These are phyloP conservation scores for Parazoanthus swiftii DNA, from an alignment of 92 coral and sea anemone genomes.

Conservation along the genomic window DNA sequence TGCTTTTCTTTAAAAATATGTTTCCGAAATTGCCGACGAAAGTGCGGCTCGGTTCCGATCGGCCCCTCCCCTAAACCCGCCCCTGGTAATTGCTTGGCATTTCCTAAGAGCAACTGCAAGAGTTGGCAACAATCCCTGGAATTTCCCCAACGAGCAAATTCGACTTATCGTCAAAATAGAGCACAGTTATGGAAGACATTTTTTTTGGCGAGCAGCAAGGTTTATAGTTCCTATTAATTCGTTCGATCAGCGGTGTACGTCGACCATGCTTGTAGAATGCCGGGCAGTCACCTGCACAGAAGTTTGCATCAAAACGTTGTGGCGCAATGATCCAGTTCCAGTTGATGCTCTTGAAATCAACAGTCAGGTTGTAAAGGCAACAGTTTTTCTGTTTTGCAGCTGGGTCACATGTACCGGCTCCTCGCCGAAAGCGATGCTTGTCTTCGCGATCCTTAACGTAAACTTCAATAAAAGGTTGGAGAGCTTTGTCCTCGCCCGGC, in stretches of 20 bases:
- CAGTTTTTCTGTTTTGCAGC: slow-evolving; percentile 45
- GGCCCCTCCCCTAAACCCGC: no score
- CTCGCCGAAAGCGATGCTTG: slow-evolving; percentile 37
- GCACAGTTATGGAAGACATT: slow-evolving; percentile 46
- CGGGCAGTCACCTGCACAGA: slow-evolving; percentile 55
- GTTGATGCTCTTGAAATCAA: slow-evolving; percentile 49
- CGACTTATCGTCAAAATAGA: slow-evolving; percentile 41
- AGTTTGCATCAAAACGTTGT: slow-evolving; percentile 50
- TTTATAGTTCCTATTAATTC: slow-evolving; percentile 14
- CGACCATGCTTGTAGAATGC: slow-evolving; percentile 16
- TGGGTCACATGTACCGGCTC: slow-evolving; percentile 35
- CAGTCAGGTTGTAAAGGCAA: slow-evolving; percentile 46
- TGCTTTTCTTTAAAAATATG: no score
- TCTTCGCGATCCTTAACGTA: slow-evolving; percentile 39
- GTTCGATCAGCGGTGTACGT: slow-evolving; percentile 44
- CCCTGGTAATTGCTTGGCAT: not conserved
- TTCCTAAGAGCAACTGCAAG: slow-evolving; percentile 52
- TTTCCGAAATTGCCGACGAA: no score
- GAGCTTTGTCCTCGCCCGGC: slow-evolving; percentile 29
- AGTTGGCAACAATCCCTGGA: slow-evolving; percentile 51
- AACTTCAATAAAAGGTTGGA: slow-evolving; percentile 58
- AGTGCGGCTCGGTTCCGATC: no score
- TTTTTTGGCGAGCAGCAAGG: slow-evolving; percentile 55
- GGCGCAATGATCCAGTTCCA: slow-evolving; percentile 69
- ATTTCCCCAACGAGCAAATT: slow-evolving; percentile 39